Percentiles rank a stretch among this genome's conserved stretches.
Evolutionary conservation across 1,140 invertebrate genomes (phyloP).

Genomic region (Ooceraea biroi): DNA sequence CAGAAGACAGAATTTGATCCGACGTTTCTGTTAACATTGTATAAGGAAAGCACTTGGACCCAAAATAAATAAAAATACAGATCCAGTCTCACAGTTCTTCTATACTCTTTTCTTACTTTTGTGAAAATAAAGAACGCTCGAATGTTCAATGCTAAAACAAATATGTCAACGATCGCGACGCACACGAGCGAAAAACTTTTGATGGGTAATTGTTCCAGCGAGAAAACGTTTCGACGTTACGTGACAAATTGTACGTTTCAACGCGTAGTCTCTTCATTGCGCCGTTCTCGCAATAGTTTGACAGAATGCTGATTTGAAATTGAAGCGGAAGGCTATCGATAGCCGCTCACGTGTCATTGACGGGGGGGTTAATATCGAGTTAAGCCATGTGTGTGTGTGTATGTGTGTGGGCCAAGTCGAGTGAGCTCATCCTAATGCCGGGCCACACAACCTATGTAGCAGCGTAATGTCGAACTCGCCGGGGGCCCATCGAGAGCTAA

Average conservation of each 20-base stretch:
- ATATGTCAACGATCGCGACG: not conserved
- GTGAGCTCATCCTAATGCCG: conserved; percentile 84
- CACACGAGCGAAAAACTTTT: not conserved
- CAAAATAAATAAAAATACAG: conserved; percentile 4
- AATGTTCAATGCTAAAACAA: not conserved
- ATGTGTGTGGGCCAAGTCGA: conserved; percentile 83
- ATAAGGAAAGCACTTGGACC: not conserved
- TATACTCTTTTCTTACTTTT: not conserved
- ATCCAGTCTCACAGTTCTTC: not conserved
- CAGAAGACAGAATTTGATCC: not conserved
- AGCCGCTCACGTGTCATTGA: not conserved
- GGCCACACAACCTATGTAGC: conserved; percentile 74
- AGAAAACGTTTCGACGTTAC: not conserved
- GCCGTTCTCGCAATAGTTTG: too few species aligned
- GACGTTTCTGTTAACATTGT: conserved; percentile 5
- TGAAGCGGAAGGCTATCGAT: too few species aligned
- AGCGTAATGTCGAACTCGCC: conserved; percentile 75
- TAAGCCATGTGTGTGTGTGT: conserved; percentile 68
- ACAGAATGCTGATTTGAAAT: too few species aligned
- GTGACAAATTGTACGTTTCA: not conserved
- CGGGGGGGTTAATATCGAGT: conserved; percentile 70
- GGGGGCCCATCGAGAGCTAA: conserved; percentile 71
- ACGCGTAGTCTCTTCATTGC: too few species aligned
- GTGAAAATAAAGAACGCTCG: not conserved
- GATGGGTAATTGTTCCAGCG: not conserved